A percentile compares a stretch with the other conserved stretches of the same genome.
phyloP scores from a whole-genome alignment of 2,888 invertebrate genomes.

The Eupithecia subfuscata region DNA sequence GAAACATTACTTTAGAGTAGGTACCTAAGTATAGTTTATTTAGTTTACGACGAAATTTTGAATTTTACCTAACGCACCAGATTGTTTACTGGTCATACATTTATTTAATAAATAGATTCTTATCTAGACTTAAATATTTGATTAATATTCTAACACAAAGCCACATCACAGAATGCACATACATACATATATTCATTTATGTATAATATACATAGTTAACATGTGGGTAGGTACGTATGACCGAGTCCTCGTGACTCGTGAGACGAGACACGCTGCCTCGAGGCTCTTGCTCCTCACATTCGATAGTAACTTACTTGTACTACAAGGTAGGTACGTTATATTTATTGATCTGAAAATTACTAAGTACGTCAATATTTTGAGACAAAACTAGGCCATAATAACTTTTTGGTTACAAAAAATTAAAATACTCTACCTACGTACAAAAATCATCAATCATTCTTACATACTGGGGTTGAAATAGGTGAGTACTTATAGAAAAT shows the following conservation, averaged over 20 bases:
- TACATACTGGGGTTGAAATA: neutral
- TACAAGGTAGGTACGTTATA: neutral
- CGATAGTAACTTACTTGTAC: neutral
- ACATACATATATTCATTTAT: conserved; percentile 17
- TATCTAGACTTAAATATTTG: conserved; percentile 26
- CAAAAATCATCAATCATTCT: neutral
- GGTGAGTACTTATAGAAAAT: too few relatives aligned
- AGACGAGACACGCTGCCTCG: neutral
- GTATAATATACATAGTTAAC: neutral
- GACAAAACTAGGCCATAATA: neutral
- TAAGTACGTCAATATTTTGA: neutral
- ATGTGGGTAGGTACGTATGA: neutral
- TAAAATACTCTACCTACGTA: neutral
- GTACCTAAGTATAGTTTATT: conserved; percentile 30
- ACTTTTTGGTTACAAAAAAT: neutral
- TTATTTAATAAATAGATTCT: conserved; percentile 31
- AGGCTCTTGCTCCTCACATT: neutral
- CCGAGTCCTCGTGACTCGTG: too few relatives aligned
- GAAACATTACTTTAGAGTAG: conserved; percentile 32
- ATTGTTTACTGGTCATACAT: conserved; percentile 24
- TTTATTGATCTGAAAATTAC: neutral
- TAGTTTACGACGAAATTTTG: conserved; percentile 41
- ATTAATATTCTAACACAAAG: conserved; percentile 40
- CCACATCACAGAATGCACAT: conserved; percentile 46
- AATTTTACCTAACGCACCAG: conserved; percentile 35